Conservation (phyloP, 1,140 invertebrate genomes). For the Aradophagus sp. region DNA sequence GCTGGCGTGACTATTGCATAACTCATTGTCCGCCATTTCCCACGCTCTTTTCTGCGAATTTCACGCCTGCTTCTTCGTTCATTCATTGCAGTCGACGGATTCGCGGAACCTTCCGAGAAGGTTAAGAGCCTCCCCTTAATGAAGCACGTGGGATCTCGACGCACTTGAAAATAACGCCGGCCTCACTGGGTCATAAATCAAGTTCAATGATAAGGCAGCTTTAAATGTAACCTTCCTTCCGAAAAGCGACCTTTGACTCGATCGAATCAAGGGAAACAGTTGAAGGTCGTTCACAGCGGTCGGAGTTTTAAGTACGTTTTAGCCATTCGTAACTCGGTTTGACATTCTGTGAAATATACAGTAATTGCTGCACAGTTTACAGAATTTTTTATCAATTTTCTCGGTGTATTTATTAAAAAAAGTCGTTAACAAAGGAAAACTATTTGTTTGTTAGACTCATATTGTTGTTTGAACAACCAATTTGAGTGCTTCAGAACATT, state of each 20-base stretch:
- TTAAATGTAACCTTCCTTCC: constrained; percentile 1
- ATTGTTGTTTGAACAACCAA: constrained; percentile 5
- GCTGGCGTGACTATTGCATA: constrained; percentile 51
- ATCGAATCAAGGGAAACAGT: no score
- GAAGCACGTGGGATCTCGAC: constrained; percentile 43
- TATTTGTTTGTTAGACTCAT: background rate
- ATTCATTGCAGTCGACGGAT: constrained; percentile 39
- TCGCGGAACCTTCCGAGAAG: constrained; percentile 43
- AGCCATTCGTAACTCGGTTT: no score
- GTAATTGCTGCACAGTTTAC: no score
- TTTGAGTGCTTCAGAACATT: constrained; percentile 26
- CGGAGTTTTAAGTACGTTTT: no score
- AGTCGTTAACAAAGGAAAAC: no score
- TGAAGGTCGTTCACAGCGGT: no score
- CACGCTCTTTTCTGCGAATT: constrained; percentile 56
- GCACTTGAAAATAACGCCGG: constrained; percentile 20
- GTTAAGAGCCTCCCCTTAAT: constrained; percentile 45
- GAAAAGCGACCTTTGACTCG: no score
- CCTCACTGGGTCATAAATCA: constrained; percentile 37
- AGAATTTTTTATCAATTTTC: no score
- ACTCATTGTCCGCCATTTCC: constrained; percentile 57
- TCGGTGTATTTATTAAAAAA: no score
- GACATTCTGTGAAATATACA: no score
- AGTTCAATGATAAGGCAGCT: constrained; percentile 38
- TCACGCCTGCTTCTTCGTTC: constrained; percentile 51